phyloP scores from a whole-genome alignment of 2,888 invertebrate genomes.

The Eilema sororculum region DNA sequence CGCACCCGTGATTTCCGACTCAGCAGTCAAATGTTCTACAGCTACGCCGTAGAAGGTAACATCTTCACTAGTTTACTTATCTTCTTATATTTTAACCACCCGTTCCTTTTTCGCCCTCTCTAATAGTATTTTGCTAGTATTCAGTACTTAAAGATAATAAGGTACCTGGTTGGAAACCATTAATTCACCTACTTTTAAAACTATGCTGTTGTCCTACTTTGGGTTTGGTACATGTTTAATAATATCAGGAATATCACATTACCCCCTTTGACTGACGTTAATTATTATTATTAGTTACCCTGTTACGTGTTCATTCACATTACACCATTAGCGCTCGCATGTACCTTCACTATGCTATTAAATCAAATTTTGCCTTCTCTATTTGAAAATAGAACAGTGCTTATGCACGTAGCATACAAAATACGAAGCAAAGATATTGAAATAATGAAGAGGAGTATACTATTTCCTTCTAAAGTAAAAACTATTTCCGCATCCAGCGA shows the following conservation, averaged over 20 bases:
- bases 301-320: too few relatives aligned
- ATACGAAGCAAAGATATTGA: background rate
- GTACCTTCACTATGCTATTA: background rate
- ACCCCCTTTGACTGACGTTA: too few relatives aligned
- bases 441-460: background rate
- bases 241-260: background rate
- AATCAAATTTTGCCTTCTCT: background rate
- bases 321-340: background rate
- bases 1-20: too few relatives aligned
- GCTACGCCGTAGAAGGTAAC: too few relatives aligned
- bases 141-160: too few relatives aligned
- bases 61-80: too few relatives aligned
- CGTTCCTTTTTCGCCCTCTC: too few relatives aligned
- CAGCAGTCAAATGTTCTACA: too few relatives aligned
- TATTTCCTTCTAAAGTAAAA: background rate
- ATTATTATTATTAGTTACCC: too few relatives aligned
- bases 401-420: background rate
- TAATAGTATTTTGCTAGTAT: too few relatives aligned
- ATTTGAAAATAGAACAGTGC: background rate
- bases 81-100: too few relatives aligned
- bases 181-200: background rate
- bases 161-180: background rate
- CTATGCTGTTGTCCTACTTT: background rate
- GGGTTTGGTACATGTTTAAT: background rate
- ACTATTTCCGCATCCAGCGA: conserved; percentile 8